Conservation (phyloP, 2,888 invertebrate genomes). For the Chirona hameri region DNA sequence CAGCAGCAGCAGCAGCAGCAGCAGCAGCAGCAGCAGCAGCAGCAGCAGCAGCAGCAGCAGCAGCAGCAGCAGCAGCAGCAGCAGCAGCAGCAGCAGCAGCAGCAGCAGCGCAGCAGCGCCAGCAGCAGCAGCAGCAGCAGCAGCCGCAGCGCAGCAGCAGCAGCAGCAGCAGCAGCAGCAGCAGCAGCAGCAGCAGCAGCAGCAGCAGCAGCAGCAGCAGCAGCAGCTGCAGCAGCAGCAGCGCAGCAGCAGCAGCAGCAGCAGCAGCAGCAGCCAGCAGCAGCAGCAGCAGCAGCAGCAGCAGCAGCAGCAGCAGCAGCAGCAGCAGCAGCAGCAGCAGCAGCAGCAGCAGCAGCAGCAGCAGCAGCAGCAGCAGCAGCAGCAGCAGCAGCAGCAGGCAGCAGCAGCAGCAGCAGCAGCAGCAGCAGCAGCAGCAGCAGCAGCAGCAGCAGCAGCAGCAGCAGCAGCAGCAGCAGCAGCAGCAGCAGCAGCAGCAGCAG, state of each 20-base stretch:
- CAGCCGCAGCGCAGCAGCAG: too few species aligned
- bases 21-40: conserved; percentile 31
- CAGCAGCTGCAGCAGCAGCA: background rate
- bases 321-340: conserved; percentile 27
- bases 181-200: background rate
- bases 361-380: conserved; percentile 28
- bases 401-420: conserved; percentile 13
- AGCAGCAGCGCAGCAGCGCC: too few species aligned
- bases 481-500: conserved; percentile 31
- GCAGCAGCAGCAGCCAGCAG: too few species aligned
- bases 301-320: conserved; percentile 12
- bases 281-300: conserved; percentile 7
- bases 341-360: conserved; percentile 22
- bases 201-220: background rate
- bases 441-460: conserved; percentile 22
- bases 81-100: conserved; percentile 31
- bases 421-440: conserved; percentile 29
- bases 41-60: conserved; percentile 32
- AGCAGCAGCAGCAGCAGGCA: conserved; percentile 13
- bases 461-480: conserved; percentile 29
- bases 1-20: background rate
- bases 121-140: too few species aligned
- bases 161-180: too few species aligned
- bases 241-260: too few species aligned
- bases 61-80: conserved; percentile 32